A percentile compares a stretch with the other conserved stretches of the same genome.
Evolutionary conservation across 2,797 vertebrate genomes (phyloP).

Genomic region (Amniataba percoides): DNA sequence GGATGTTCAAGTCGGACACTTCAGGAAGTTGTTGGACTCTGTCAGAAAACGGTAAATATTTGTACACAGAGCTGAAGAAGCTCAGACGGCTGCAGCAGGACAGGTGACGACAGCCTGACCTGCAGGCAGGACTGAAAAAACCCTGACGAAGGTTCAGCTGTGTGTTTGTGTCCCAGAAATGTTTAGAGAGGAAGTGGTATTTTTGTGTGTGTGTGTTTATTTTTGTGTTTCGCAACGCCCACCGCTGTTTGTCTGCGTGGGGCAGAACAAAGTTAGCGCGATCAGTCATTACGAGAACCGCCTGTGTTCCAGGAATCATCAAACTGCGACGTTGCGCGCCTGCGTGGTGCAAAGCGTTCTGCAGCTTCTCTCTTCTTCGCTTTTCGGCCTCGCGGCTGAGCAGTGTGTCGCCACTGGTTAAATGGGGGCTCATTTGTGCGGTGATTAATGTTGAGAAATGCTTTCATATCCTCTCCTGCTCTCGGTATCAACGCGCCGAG

Average conservation of each 20-base stretch:
- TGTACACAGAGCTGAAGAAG: background rate
- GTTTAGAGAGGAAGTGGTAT: slow-evolving; percentile 15
- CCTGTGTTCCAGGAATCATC: slow-evolving; percentile 13
- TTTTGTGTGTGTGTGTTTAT: background rate
- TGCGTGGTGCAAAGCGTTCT: too few relatives aligned
- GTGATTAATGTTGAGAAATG: slow-evolving; percentile 42
- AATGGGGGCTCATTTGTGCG: slow-evolving; percentile 11
- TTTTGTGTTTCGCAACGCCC: background rate
- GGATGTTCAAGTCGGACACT: background rate
- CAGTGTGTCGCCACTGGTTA: slow-evolving; percentile 6
- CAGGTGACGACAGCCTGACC: background rate
- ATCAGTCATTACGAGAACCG: slow-evolving; percentile 14
- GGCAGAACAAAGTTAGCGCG: background rate
- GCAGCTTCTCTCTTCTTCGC: slow-evolving; percentile 35
- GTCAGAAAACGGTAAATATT: background rate
- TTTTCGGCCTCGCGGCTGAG: background rate
- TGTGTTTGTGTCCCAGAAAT: background rate
- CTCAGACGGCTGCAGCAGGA: background rate
- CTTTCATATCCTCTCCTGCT: slow-evolving; percentile 24
- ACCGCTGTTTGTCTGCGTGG: slow-evolving; percentile 19
- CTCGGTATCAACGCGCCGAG: background rate
- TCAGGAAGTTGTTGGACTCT: background rate
- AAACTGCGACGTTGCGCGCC: slow-evolving; percentile 11
- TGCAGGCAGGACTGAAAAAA: background rate
- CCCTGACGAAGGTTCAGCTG: background rate